Base-by-base conservation (phyloP, 1,140 invertebrate genomes). In the Microplitis mediator region DNA sequence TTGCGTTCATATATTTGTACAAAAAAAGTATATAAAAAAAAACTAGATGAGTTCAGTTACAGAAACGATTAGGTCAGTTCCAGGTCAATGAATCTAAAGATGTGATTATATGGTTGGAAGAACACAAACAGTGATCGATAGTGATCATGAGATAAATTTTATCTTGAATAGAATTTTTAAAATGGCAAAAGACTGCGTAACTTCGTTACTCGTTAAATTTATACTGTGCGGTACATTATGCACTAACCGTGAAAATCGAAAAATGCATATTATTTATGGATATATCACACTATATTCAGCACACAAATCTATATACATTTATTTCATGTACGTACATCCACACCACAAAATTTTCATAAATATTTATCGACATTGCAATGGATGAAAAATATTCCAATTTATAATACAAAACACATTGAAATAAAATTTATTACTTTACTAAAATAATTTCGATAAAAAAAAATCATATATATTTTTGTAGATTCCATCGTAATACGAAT, bases 311-410 rank as follows among this genome's bases (percentile, higher is more conserved):
- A 16, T 45, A 65, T 51, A 71, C 14, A 31, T 8, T 35, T 54
- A 61, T 71, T 54, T 16, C 50, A 11, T 11, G 23, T 45, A 45
- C 39, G 11, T 52, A 36, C 14, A 45, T 39, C 3, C 13, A 32
- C 58, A 67, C 45, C 58, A 52, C 73, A 74, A 75, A 78, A 78
- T 75, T 75, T 73, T 76, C 77, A 76, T 78, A 78, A 77, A 78
- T 78, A 78, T 78, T 76, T 74, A 78, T 77, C 64, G 56, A 36
- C 3, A 16, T 8, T 51, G 11, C 14, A 9, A 34, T 36, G 54
- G n/a, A 58, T 23, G n/a, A 5, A 45, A 45, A 9, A 45, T 45
- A 45, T 45, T 45, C 39, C 39, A 11, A 67, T 23, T 13, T 9
- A n/a, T 8, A 39, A 64, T n/a, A 64, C 4, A 45, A 45, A 45